Evolutionary conservation across 2,113 vertebrate species (phyloP).

Genomic region (Pardalotus punctatus): DNA sequence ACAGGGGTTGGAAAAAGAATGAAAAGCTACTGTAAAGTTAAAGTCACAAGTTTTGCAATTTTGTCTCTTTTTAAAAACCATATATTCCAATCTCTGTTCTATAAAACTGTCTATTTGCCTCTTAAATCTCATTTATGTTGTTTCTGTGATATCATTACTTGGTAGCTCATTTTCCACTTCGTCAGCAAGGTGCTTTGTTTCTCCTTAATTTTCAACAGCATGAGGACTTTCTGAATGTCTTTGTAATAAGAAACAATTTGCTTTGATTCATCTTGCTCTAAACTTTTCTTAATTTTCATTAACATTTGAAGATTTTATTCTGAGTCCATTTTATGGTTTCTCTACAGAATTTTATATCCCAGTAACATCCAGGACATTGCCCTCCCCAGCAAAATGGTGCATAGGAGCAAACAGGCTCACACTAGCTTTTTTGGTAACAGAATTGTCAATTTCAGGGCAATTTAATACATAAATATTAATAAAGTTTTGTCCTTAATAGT

Average conservation of each 20-base stretch:
- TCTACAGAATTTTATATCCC: not conserved
- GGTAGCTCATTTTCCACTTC: constrained; percentile 25
- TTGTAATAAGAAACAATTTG: not conserved
- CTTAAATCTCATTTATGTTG: constrained; percentile 44
- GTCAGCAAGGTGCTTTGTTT: constrained; percentile 41
- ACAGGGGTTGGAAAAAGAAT: not conserved
- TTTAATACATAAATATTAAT: not conserved
- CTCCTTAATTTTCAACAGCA: not conserved
- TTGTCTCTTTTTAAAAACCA: not conserved
- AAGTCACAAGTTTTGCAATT: constrained; percentile 5
- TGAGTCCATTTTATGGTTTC: not conserved
- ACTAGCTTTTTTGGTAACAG: not conserved
- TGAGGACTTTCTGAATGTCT: not conserved
- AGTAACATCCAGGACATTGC: not conserved
- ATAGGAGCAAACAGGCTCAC: not conserved
- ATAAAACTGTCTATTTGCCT: constrained; percentile 42
- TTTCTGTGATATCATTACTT: constrained; percentile 25
- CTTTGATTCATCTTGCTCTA: not conserved
- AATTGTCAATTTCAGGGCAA: not conserved
- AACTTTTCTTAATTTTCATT: not conserved
- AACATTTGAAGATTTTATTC: not conserved
- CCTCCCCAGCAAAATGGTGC: not conserved
- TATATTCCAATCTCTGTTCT: constrained; percentile 6
- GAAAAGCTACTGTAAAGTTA: constrained; percentile 1
- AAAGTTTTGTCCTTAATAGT: not conserved